Percentiles rank a stretch among this genome's conserved stretches.
Evolutionary conservation across 92 coral and sea anemone species (phyloP).

Genomic region (Chrysogorgia sp.): DNA sequence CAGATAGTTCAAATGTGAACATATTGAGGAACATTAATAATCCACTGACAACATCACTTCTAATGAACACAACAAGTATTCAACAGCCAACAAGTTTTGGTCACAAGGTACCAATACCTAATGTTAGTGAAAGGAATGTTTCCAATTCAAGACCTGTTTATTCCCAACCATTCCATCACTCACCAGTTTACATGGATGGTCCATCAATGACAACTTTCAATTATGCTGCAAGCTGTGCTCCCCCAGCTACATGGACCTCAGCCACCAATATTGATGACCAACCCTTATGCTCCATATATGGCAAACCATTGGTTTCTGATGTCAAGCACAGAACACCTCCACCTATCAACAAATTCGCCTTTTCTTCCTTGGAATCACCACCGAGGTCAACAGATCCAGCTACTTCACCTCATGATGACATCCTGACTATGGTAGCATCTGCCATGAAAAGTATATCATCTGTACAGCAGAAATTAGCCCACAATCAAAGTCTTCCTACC

Average conservation of each 20-base stretch:
- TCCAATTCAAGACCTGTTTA: not conserved
- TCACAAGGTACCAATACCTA: not conserved
- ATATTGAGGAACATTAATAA: not conserved
- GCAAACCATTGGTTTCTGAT: not conserved
- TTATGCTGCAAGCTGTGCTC: not conserved
- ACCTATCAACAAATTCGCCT: not conserved
- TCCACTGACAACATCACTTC: not conserved
- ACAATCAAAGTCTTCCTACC: conserved; percentile 52
- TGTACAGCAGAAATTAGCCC: conserved; percentile 39
- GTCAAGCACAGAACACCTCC: not conserved
- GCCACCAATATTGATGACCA: not conserved
- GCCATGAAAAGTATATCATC: conserved; percentile 20
- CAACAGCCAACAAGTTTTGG: not conserved
- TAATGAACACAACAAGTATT: conserved; percentile 9
- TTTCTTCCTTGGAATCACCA: conserved; percentile 1
- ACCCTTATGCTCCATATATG: not conserved
- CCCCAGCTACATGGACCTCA: not conserved
- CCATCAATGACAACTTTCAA: not conserved
- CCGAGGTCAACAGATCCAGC: not conserved
- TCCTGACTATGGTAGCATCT: conserved; percentile 10
- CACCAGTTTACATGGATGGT: not conserved
- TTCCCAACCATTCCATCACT: not conserved
- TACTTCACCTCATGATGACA: not conserved
- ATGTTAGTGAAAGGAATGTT: not conserved
- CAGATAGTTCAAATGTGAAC: not conserved